Evolutionary conservation across 1,140 invertebrate species (phyloP).

Genomic region (Bombus confusus): DNA sequence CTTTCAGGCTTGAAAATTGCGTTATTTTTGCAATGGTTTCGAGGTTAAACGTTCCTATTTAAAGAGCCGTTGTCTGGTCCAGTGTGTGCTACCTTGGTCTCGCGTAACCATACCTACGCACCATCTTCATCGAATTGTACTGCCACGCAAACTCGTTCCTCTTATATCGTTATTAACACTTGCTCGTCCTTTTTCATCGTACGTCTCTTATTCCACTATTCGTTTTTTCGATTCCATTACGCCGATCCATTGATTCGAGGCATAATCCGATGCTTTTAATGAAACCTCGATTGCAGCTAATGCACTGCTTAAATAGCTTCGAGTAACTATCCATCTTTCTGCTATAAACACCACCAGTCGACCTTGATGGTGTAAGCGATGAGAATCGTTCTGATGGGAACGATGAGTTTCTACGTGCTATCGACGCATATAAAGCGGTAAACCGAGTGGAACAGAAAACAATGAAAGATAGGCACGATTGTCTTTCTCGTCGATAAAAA

Average conservation of each 20-base stretch:
- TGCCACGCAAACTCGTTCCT: neutral
- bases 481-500: neutral
- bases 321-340: conserved; percentile 44
- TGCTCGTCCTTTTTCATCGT: neutral
- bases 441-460: neutral
- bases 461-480: neutral
- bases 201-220: neutral
- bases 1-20: too few species aligned
- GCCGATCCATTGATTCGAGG: neutral
- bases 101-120: neutral
- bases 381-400: conserved; percentile 17
- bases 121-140: neutral
- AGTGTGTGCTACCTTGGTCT: too few species aligned
- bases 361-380: conserved; percentile 33
- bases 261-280: conserved; percentile 30
- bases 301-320: conserved; percentile 38
- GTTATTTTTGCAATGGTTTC: too few species aligned
- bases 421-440: neutral
- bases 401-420: conserved; percentile 8
- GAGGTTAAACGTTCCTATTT: too few species aligned
- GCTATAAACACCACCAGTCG: conserved; percentile 22
- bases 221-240: neutral
- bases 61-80: too few species aligned
- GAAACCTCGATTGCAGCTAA: conserved; percentile 36
- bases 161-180: neutral